phyloP scores from a whole-genome alignment of 2,888 invertebrate species.

The Vandiemenella viatica region DNA sequence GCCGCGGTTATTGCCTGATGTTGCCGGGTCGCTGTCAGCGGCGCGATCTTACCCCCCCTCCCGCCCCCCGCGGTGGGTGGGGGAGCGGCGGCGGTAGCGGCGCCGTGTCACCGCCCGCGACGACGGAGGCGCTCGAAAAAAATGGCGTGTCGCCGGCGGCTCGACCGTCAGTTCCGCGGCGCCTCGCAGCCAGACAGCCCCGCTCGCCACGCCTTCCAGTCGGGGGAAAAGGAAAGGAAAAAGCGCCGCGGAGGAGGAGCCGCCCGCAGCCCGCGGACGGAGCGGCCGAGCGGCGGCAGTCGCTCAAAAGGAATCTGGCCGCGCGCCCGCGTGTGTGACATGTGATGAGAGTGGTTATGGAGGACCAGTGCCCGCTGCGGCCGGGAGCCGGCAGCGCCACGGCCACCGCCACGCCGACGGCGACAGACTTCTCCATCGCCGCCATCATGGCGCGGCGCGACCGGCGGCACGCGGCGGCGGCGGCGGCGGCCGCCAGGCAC shows the following conservation, averaged over 20 bases:
- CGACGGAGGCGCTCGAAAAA: neutral
- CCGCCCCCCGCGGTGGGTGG: constrained; percentile 20
- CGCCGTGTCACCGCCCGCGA: neutral
- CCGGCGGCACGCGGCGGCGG: constrained; percentile 19
- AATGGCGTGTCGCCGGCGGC: neutral
- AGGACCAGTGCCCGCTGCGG: constrained; percentile 25
- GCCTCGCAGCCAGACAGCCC: neutral
- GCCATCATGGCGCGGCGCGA: constrained; percentile 78
- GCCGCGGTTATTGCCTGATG: neutral
- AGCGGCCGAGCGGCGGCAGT: neutral
- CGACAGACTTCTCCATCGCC: constrained; percentile 91
- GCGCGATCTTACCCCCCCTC: constrained; percentile 16
- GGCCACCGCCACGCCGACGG: too few relatives aligned
- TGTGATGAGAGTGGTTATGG: constrained; percentile 7
- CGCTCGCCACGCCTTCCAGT: neutral
- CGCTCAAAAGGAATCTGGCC: neutral
- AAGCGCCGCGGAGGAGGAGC: too few relatives aligned
- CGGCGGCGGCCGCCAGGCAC: neutral
- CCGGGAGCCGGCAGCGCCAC: too few relatives aligned
- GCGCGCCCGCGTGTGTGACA: neutral
- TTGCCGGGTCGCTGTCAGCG: constrained; percentile 15
- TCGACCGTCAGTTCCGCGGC: neutral
- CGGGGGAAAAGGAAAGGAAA: neutral
- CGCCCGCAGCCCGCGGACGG: too few relatives aligned
- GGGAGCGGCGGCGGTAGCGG: neutral